Evolutionary conservation across 2,797 vertebrate genomes (phyloP).

Genomic region (Sphenopsis melanotis): DNA sequence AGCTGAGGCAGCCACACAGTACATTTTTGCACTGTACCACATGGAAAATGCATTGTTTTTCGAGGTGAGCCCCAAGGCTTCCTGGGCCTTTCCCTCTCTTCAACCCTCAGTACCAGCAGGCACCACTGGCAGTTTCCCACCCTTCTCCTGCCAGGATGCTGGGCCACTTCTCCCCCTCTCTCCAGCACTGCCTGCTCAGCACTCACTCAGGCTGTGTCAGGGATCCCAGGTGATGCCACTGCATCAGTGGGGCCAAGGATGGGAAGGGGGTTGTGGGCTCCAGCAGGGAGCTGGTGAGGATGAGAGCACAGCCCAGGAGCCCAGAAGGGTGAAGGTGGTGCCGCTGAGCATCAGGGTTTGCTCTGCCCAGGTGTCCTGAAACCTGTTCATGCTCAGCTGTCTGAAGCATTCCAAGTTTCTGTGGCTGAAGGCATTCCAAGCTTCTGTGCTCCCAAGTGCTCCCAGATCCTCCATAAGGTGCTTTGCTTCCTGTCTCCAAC

Average conservation of each 20-base stretch:
- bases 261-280: neutral
- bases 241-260: neutral
- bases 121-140: neutral
- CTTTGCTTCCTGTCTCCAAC: neutral
- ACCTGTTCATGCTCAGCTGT: neutral
- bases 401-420: neutral
- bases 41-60: neutral
- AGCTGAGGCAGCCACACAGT: neutral
- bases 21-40: neutral
- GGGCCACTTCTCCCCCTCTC: neutral
- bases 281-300: neutral
- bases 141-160: neutral
- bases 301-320: neutral
- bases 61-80: neutral
- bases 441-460: neutral
- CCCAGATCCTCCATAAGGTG: neutral
- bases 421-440: neutral
- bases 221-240: neutral
- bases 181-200: neutral
- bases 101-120: neutral
- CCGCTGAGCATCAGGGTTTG: accelerated
- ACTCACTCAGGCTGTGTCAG: accelerated
- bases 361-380: neutral
- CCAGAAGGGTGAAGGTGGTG: neutral
- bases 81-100: neutral